These are phyloP conservation scores for Gambusia affinis DNA, from an alignment of 2,113 vertebrate genomes.

Conservation along the genomic window DNA sequence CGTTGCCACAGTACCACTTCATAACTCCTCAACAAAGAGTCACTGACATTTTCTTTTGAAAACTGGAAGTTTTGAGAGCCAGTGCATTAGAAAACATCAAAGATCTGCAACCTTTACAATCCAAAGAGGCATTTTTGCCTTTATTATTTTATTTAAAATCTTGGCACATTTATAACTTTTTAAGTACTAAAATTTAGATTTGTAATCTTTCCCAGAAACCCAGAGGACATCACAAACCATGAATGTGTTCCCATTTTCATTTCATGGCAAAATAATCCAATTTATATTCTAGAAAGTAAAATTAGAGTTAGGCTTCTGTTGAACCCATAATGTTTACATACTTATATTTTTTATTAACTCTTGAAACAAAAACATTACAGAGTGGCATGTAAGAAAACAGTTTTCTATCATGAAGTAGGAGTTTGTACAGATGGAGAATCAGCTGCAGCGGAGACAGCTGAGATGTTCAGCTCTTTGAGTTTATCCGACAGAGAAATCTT, in stretches of 20 bases:
- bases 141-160: not conserved
- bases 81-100: no score
- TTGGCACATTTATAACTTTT: not conserved
- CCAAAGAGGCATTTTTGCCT: not conserved
- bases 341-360: constrained; percentile 31
- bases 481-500: constrained; percentile 76
- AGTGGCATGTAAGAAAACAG: not conserved
- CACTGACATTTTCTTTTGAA: no score
- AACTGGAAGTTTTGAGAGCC: no score
- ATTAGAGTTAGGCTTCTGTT: not conserved
- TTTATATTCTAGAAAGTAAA: not conserved
- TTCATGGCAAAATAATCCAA: constrained; percentile 44
- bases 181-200: not conserved
- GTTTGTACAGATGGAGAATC: constrained; percentile 16
- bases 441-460: constrained; percentile 44
- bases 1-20: no score
- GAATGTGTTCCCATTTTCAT: not conserved
- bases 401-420: constrained; percentile 32
- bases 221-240: not conserved
- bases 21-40: no score
- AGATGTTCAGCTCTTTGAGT: constrained; percentile 82
- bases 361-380: constrained; percentile 24
- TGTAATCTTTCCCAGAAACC: not conserved
- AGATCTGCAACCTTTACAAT: no score
- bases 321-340: constrained; percentile 2